Conservation (phyloP, 2,113 vertebrate species). For the Toxotes jaculatrix region DNA sequence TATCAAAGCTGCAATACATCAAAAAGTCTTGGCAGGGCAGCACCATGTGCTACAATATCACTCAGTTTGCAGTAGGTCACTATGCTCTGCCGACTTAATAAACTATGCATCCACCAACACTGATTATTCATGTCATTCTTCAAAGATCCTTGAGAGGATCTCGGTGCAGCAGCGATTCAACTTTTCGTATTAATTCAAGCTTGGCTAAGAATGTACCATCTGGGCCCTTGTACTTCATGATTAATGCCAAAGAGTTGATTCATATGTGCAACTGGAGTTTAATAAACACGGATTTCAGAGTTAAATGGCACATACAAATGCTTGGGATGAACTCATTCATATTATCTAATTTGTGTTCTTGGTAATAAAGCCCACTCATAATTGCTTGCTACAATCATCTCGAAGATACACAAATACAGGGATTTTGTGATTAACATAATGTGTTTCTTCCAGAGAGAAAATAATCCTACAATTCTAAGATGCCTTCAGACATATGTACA, state of each 20-base stretch:
- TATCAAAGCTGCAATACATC: slow-evolving; percentile 60
- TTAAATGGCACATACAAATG: slow-evolving; percentile 99
- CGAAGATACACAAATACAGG: slow-evolving; percentile 92
- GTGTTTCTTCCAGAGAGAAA: slow-evolving; percentile 94
- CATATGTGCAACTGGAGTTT: slow-evolving; percentile 97
- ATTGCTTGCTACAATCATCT: slow-evolving; percentile 94
- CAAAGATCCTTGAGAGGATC: slow-evolving; percentile 98
- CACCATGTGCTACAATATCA: slow-evolving; percentile 63
- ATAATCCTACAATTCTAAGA: slow-evolving; percentile 90
- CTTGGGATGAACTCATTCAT: slow-evolving; percentile 96
- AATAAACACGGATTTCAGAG: slow-evolving; percentile 97
- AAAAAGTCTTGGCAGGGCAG: slow-evolving; percentile 65
- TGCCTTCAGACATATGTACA: slow-evolving; percentile 83
- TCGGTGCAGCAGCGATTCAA: slow-evolving; percentile 95
- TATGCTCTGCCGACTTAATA: slow-evolving; percentile 78
- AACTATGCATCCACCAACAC: slow-evolving; percentile 93
- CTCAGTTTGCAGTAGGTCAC: slow-evolving; percentile 76
- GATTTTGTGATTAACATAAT: slow-evolving; percentile 98
- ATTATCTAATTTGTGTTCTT: slow-evolving; percentile 97
- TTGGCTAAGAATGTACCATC: slow-evolving; percentile 99
- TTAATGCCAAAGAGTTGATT: slow-evolving; percentile 98
- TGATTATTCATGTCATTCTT: slow-evolving; percentile 99
- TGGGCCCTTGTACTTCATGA: slow-evolving; percentile 97
- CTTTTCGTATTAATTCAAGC: slow-evolving; percentile 98
- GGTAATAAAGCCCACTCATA: slow-evolving; percentile 95